Conservation (phyloP, 2,797 vertebrate genomes). For the Cossypha caffra region DNA sequence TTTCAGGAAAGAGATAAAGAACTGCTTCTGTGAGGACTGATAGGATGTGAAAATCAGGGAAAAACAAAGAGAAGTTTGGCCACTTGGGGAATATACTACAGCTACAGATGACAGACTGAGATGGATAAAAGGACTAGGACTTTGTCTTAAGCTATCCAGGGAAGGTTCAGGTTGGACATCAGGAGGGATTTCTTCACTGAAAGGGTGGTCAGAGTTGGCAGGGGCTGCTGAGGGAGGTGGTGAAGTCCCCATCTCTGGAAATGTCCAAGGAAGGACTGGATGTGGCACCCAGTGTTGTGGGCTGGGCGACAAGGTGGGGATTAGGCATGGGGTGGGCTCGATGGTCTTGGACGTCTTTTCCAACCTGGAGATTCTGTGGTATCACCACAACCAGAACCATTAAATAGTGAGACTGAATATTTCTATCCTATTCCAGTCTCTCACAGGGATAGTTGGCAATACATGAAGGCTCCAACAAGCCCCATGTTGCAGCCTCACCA, state of each 20-base stretch:
- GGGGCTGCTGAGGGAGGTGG: background rate
- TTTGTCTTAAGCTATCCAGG: background rate
- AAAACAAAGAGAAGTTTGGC: background rate
- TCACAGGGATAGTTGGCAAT: background rate
- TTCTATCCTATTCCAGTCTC: background rate
- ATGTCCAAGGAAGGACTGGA: background rate
- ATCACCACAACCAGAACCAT: background rate
- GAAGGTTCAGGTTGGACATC: background rate
- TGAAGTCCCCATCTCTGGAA: background rate
- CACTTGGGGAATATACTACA: background rate
- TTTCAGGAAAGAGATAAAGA: background rate
- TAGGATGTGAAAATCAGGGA: background rate
- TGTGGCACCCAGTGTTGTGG: background rate
- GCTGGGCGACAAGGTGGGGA: background rate
- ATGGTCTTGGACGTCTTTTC: background rate
- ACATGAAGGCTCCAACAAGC: background rate
- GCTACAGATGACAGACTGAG: background rate
- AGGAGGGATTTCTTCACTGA: background rate
- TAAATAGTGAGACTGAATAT: background rate
- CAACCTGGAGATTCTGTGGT: background rate
- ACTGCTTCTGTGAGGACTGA: background rate
- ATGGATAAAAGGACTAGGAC: background rate
- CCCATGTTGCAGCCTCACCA: background rate
- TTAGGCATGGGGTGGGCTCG: fast-evolving
- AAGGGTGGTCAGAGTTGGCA: background rate